Evolutionary conservation across 1,140 invertebrate genomes (phyloP), one percentile per base, ranked within the genome.

Genomic region (Drosophila ficusphila): DNA sequence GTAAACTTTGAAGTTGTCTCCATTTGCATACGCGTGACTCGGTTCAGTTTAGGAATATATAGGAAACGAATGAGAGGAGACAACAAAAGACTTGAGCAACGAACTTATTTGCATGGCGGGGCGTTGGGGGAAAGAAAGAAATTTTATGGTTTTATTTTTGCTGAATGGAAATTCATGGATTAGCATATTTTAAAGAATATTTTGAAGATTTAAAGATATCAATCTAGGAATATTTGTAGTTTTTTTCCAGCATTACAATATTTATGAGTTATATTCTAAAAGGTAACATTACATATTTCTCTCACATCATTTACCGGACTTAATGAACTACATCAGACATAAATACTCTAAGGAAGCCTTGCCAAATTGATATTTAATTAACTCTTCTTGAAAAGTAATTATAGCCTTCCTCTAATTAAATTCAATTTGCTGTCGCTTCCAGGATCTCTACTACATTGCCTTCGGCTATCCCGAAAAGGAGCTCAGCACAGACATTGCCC

Each of bases 401-500:
- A 68, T 21, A 41, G n/a, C 12, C 14, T 27, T 4, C 2, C n/a
- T n/a, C 12, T 38, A 51, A 49, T 51, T 52, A 71, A 62, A 62
- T 39, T 46, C 49, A 52, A 54, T 46, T 70, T 56, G 44, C 39
- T 53, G 25, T 34, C 14, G 1, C 7, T 42, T 93, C 16, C 89
- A 92, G 79, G 92, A 92, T 53, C 89, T 93, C 57, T 93, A 92
- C 61, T 92, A 92, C 54, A 88, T 91, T 23, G 91, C 93, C 62
- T 90, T 93, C 47, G 93, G 93, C 29, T 83, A 91, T 25, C 91
- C 92, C 8, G 92, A 93, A 79, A 94, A 94, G 79, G 92, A 94
- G 56, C 79, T 98, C 16, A 92, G 92, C 36, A 95, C 94, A 12
- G 95, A 97, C 86, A 92, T 97, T 18, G 96, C 96, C 0, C 91